Evolutionary conservation across 2,113 vertebrate genomes (phyloP).

Genomic region (Cettia cetti): DNA sequence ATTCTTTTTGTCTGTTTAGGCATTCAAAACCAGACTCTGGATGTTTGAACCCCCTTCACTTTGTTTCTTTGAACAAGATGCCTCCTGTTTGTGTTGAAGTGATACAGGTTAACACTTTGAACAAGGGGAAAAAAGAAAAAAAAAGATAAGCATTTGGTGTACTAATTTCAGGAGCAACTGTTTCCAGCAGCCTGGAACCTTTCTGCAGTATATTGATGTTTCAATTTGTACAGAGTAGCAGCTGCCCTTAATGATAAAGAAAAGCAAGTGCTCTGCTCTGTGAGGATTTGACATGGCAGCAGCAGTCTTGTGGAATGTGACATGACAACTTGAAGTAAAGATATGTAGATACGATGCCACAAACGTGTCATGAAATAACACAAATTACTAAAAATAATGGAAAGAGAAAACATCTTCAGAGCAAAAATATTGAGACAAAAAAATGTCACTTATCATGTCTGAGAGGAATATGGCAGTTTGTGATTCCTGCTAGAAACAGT

Average conservation of each 20-base stretch:
- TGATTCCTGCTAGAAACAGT: background rate
- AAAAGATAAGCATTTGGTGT: conserved; percentile 20
- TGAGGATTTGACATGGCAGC: conserved; percentile 32
- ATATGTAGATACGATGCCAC: background rate
- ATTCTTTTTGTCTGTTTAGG: background rate
- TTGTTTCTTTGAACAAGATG: conserved; percentile 20
- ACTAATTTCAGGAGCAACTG: conserved; percentile 45
- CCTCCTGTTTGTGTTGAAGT: conserved; percentile 12
- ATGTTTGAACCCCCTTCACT: background rate
- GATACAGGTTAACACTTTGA: conserved; percentile 23
- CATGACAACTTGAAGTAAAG: conserved; percentile 34
- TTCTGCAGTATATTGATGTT: conserved; percentile 55
- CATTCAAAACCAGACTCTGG: background rate
- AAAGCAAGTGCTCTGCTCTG: background rate
- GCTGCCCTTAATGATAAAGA: conserved; percentile 64
- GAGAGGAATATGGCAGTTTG: background rate
- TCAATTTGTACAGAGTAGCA: conserved; percentile 54
- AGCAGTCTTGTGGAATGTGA: conserved; percentile 35
- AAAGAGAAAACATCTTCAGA: background rate
- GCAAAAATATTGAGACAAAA: conserved; percentile 27
- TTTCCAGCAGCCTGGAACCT: conserved; percentile 52
- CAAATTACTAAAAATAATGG: conserved; percentile 10
- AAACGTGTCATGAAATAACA: background rate
- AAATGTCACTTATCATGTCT: background rate
- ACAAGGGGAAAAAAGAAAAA: background rate